A percentile compares a stretch with the other conserved stretches of the same genome.
phyloP scores from a whole-genome alignment of 35 echinoderm and acorn worm genomes.

The Chiridota heheva region DNA sequence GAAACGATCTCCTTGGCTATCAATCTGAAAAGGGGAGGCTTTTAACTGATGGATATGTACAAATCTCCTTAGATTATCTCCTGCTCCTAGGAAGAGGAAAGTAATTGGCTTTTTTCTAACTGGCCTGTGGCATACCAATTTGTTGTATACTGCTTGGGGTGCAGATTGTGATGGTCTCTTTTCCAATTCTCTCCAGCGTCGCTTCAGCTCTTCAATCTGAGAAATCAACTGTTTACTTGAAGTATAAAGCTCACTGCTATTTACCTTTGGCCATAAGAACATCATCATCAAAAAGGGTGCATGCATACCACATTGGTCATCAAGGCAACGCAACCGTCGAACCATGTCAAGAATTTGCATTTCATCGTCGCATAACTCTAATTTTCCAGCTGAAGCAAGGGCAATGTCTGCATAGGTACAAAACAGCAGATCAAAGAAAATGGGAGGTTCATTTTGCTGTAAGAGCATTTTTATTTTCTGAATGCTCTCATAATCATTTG shows the following conservation, averaged over 20 bases:
- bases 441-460: background rate
- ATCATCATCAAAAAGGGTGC: conserved; percentile 22
- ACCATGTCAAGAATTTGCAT: background rate
- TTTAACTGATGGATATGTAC: conserved; percentile 25
- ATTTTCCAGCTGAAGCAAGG: background rate
- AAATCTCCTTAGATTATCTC: background rate
- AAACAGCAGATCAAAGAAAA: conserved; percentile 8
- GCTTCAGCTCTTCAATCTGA: background rate
- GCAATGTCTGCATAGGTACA: background rate
- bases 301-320: background rate
- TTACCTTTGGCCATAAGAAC: conserved; percentile 32
- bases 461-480: conserved; percentile 1
- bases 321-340: background rate
- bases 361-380: background rate
- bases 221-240: background rate
- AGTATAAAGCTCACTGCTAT: background rate
- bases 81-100: conserved; percentile 35
- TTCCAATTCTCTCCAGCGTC: background rate
- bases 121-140: background rate
- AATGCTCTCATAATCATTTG: no score
- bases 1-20: conserved; percentile 1
- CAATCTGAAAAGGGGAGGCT: background rate
- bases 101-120: background rate
- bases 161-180: no score
- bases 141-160: background rate